These are phyloP conservation scores for Entomyzon cyanotis DNA, from an alignment of 2,113 vertebrate species.

Conservation along the genomic window DNA sequence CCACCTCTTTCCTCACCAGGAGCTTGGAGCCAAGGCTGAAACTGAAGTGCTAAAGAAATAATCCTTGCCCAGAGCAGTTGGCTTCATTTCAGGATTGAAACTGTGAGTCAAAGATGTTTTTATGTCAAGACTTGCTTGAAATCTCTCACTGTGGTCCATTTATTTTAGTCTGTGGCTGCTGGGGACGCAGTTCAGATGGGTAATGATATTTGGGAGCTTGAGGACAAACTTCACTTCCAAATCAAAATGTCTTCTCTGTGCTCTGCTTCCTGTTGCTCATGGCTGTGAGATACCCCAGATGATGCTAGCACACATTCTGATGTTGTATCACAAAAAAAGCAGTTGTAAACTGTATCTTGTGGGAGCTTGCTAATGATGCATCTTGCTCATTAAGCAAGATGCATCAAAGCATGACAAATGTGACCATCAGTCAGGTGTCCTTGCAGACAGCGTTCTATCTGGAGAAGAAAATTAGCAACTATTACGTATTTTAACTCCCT, in stretches of 20 bases:
- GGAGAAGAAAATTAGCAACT: not conserved
- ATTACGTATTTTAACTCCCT: not conserved
- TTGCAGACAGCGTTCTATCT: not conserved
- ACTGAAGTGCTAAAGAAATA: conserved; percentile 27
- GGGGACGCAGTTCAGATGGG: not conserved
- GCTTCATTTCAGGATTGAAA: conserved; percentile 7
- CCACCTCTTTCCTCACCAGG: not conserved
- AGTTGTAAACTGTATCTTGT: not conserved
- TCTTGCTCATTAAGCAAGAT: too few species aligned
- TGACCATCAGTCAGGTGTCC: not conserved
- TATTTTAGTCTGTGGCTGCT: not conserved
- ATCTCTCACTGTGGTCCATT: conserved; percentile 18
- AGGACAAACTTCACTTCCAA: not conserved
- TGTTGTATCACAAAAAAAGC: not conserved
- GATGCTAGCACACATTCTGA: not conserved
- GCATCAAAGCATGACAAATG: not conserved
- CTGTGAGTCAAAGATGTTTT: conserved; percentile 28
- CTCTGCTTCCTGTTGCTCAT: not conserved
- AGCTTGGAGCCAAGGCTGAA: conserved; percentile 2
- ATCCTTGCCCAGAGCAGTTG: conserved; percentile 6
- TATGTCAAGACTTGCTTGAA: conserved; percentile 28
- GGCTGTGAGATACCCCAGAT: not conserved
- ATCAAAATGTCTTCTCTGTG: not conserved
- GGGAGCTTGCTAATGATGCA: not conserved
- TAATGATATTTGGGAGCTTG: not conserved